These are phyloP conservation scores for Scolopax bukidnonensis DNA, from an alignment of 2,797 vertebrate genomes.

Conservation along the genomic window DNA sequence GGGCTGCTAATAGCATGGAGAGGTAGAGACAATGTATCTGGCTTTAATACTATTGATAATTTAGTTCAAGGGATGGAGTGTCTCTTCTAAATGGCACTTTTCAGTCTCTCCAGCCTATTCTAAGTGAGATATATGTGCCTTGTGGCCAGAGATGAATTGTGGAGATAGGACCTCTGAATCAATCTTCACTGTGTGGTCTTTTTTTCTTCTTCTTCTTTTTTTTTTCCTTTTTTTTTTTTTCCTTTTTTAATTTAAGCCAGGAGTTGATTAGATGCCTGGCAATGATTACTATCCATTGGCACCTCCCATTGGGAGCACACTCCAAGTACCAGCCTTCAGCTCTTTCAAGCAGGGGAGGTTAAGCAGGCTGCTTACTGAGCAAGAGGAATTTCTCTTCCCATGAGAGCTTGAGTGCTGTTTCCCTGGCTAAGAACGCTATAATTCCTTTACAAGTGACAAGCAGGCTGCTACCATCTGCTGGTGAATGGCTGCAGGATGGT, in stretches of 20 bases:
- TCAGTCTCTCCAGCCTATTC: constrained; percentile 53
- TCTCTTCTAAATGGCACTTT: constrained; percentile 52
- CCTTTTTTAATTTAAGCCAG: neutral
- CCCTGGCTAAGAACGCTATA: constrained; percentile 7
- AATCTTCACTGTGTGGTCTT: neutral
- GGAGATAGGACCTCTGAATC: constrained; percentile 34
- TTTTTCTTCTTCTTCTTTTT: neutral
- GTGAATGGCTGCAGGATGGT: neutral
- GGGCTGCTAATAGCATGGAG: neutral
- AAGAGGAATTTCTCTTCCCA: constrained; percentile 59
- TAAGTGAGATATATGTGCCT: constrained; percentile 55
- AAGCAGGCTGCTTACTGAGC: constrained; percentile 59
- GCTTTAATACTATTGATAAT: constrained; percentile 52
- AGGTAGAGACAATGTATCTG: constrained; percentile 35
- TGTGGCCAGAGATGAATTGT: constrained; percentile 50
- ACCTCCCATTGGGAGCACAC: constrained; percentile 28
- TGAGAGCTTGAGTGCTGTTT: constrained; percentile 35
- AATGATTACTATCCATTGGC: constrained; percentile 32
- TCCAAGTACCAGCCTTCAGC: constrained; percentile 38
- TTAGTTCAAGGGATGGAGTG: constrained; percentile 43
- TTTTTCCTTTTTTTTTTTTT: rapidly evolving
- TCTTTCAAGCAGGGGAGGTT: constrained; percentile 39
- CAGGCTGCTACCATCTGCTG: constrained; percentile 47
- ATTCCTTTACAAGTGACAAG: constrained; percentile 47
- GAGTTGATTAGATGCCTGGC: constrained; percentile 45